phyloP scores from a whole-genome alignment of 2,888 invertebrate genomes.

The Venusia cambrica region DNA sequence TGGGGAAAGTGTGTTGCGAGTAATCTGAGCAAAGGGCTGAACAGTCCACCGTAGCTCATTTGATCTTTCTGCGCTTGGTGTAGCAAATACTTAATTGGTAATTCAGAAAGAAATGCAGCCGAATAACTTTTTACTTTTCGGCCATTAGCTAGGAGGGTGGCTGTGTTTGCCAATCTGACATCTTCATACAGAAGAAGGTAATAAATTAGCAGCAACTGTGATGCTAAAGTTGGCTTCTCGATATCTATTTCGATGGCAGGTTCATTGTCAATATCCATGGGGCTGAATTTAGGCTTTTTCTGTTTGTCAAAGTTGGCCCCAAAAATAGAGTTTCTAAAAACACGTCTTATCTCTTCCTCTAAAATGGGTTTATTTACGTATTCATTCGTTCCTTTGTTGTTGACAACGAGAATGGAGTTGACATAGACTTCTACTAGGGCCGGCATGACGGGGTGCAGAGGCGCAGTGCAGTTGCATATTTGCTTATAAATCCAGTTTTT shows the following conservation, averaged over 20 bases:
- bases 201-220: constrained; percentile 94
- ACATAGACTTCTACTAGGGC: constrained; percentile 97
- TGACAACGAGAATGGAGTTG: constrained; percentile 90
- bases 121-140: constrained; percentile 92
- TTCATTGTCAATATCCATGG: constrained; percentile 80
- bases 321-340: constrained; percentile 89
- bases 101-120: constrained; percentile 91
- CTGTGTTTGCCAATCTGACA: constrained; percentile 87
- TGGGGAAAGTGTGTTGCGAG: constrained; percentile 97
- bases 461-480: constrained; percentile 93
- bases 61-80: constrained; percentile 96
- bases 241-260: constrained; percentile 76
- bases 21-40: constrained; percentile 92
- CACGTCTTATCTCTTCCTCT: constrained; percentile 92
- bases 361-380: constrained; percentile 95
- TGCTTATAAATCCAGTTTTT: constrained; percentile 98
- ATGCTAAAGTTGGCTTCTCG: constrained; percentile 86
- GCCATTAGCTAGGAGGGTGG: constrained; percentile 83
- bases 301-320: constrained; percentile 86
- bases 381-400: constrained; percentile 84
- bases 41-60: constrained; percentile 93
- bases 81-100: constrained; percentile 95
- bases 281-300: constrained; percentile 66
- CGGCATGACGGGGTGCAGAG: constrained; percentile 95
- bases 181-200: constrained; percentile 97